Evolutionary conservation across 1,140 invertebrate species (phyloP).

Genomic region (Pristionchus pacificus): DNA sequence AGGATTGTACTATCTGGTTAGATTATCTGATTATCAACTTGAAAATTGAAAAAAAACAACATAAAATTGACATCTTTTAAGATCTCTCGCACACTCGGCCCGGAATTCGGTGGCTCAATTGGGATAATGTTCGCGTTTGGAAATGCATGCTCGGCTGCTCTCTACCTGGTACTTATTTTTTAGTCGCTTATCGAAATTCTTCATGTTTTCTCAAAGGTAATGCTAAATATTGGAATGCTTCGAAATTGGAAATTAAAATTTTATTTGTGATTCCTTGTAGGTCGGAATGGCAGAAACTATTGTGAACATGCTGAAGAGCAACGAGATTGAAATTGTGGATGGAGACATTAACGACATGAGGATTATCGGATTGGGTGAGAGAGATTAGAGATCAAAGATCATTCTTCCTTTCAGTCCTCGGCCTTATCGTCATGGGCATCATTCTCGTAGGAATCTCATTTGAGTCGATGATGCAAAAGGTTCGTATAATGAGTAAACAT

Average conservation of each 20-base stretch:
- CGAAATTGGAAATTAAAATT: not conserved
- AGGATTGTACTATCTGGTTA: constrained; percentile 60
- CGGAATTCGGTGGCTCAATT: constrained; percentile 94
- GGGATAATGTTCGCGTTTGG: constrained; percentile 94
- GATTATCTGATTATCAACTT: constrained; percentile 14
- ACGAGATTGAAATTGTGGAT: no score
- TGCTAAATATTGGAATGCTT: no score
- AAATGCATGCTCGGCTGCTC: constrained; percentile 88
- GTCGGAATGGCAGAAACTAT: constrained; percentile 94
- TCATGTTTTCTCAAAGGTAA: no score
- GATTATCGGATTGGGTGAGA: constrained; percentile 62
- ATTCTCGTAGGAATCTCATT: constrained; percentile 50
- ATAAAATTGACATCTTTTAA: constrained; percentile 92
- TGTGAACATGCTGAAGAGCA: no score
- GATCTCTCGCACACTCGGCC: constrained; percentile 79
- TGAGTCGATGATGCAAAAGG: constrained; percentile 68
- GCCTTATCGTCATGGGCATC: constrained; percentile 45
- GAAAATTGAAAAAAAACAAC: no score
- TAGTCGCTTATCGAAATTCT: no score
- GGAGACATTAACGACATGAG: no score
- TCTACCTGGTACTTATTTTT: no score
- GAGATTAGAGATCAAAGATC: no score
- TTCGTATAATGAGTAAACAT: no score
- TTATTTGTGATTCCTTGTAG: not conserved
- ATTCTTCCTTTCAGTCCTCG: constrained; percentile 42